Conservation (phyloP, 2,113 vertebrate species). For the Natator depressus region DNA sequence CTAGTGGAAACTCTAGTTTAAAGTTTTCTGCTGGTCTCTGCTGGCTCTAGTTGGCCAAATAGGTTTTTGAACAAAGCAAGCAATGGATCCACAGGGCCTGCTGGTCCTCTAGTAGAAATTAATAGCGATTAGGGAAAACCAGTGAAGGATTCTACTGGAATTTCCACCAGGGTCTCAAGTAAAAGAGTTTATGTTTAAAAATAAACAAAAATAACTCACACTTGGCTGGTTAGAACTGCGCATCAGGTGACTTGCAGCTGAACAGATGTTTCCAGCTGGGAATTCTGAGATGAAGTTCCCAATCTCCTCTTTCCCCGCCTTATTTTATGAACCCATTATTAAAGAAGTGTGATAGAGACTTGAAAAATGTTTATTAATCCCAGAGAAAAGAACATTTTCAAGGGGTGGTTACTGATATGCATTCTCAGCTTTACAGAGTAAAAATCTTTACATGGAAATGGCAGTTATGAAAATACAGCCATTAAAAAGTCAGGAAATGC, state of each 20-base stretch:
- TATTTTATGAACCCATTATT: constrained; percentile 40
- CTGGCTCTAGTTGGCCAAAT: constrained; percentile 47
- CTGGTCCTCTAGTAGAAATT: constrained; percentile 32
- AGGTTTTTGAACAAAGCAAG: background rate
- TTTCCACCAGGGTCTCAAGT: constrained; percentile 17
- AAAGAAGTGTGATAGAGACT: constrained; percentile 40
- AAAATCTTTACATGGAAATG: constrained; percentile 30
- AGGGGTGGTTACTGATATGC: constrained; percentile 39
- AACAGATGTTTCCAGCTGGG: constrained; percentile 75
- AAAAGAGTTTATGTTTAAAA: constrained; percentile 77
- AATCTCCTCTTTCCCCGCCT: background rate
- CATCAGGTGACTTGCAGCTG: constrained; percentile 71
- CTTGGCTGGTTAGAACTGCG: constrained; percentile 75
- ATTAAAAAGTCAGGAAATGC: constrained; percentile 6
- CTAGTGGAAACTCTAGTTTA: constrained; percentile 64
- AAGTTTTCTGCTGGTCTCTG: constrained; percentile 63
- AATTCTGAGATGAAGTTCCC: constrained; percentile 55
- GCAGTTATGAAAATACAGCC: constrained; percentile 28
- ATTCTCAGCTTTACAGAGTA: constrained; percentile 43
- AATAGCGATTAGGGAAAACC: background rate
- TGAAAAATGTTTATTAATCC: constrained; percentile 50
- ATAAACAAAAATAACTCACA: constrained; percentile 79
- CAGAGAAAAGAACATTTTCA: constrained; percentile 40
- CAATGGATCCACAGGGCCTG: background rate
- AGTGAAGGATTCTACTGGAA: constrained; percentile 9